These are phyloP conservation scores for Zophobas morio DNA, from an alignment of 1,140 invertebrate genomes.

Conservation along the genomic window DNA sequence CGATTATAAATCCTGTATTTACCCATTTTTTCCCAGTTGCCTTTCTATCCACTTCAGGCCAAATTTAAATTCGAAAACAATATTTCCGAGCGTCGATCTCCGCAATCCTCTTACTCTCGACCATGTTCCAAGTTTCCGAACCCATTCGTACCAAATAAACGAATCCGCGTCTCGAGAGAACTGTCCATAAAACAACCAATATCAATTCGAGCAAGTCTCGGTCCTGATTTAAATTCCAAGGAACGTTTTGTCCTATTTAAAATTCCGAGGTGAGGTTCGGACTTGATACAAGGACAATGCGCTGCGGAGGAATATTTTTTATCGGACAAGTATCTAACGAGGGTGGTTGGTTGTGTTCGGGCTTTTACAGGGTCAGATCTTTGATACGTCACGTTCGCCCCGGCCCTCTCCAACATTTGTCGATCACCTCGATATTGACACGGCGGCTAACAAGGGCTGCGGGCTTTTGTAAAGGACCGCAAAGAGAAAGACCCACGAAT, in stretches of 20 bases:
- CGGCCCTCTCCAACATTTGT: constrained; percentile 20
- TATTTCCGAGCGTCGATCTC: no score
- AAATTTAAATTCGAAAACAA: no score
- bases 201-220: constrained; percentile 1
- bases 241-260: constrained; percentile 8
- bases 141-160: constrained; percentile 12
- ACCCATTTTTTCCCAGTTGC: no score
- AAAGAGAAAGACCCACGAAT: no score
- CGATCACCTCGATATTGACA: constrained; percentile 48
- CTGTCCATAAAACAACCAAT: constrained; percentile 26
- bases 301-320: constrained; percentile 54
- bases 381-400: constrained; percentile 63
- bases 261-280: constrained; percentile 11
- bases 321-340: constrained; percentile 62
- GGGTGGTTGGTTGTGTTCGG: constrained; percentile 57
- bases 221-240: not conserved
- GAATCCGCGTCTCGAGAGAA: constrained; percentile 7
- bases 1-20: no score
- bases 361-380: constrained; percentile 57
- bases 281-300: constrained; percentile 32
- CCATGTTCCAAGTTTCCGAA: not conserved
- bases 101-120: not conserved
- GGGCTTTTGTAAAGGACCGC: no score
- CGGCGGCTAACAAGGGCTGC: constrained; percentile 32
- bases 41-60: no score